These are phyloP conservation scores for Machaerirhynchus nigripectus DNA, from an alignment of 2,113 vertebrate genomes.

Conservation along the genomic window DNA sequence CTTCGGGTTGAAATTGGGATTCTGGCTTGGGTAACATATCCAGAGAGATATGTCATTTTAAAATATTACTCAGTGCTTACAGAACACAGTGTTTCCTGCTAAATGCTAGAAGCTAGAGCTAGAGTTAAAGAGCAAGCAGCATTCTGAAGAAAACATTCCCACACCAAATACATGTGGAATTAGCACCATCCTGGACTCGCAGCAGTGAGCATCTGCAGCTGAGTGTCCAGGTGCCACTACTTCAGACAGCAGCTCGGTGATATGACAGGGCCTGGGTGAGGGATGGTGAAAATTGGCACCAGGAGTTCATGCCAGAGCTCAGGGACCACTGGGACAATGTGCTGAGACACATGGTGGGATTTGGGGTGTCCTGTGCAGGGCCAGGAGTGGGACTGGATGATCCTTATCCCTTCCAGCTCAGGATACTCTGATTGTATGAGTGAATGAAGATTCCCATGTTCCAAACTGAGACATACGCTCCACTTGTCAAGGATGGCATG, in stretches of 20 bases:
- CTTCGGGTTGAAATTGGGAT: background rate
- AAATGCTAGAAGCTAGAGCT: background rate
- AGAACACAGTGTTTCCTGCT: background rate
- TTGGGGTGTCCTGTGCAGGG: background rate
- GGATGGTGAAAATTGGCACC: background rate
- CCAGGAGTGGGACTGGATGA: background rate
- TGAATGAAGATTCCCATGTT: background rate
- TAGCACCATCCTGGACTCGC: background rate
- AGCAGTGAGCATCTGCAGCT: background rate
- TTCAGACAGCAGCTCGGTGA: rapidly evolving
- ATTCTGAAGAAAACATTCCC: background rate
- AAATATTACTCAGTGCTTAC: background rate
- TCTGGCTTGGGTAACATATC: background rate
- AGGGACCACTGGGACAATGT: background rate
- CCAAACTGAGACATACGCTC: background rate
- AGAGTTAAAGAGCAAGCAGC: background rate
- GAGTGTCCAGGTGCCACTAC: background rate
- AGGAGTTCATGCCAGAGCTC: background rate
- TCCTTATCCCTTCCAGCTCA: background rate
- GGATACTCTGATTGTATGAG: background rate
- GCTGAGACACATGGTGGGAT: background rate
- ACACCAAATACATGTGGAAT: background rate
- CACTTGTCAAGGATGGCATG: background rate
- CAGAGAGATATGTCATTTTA: background rate
- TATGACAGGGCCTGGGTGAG: background rate